These are phyloP conservation scores for Muschampia plurimacula DNA, from an alignment of 2,888 invertebrate genomes.

Conservation along the genomic window DNA sequence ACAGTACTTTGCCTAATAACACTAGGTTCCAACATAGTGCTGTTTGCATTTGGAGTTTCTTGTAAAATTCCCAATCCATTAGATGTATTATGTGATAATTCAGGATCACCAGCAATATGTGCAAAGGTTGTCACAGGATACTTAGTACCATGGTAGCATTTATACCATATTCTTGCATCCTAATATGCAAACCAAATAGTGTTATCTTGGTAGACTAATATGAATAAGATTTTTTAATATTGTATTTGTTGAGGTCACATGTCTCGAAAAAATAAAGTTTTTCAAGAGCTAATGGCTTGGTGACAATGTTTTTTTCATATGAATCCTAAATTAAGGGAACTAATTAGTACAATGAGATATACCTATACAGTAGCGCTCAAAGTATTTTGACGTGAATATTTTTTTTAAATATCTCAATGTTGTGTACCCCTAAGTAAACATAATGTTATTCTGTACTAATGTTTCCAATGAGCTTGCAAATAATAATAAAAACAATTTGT, in stretches of 20 bases:
- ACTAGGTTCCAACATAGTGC: conserved; percentile 42
- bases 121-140: conserved; percentile 67
- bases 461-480: no score
- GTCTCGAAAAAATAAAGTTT: conserved; percentile 72
- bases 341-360: conserved; percentile 33
- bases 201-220: conserved; percentile 55
- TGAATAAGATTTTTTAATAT: conserved; percentile 55
- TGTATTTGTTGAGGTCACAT: conserved; percentile 56
- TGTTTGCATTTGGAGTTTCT: conserved; percentile 38
- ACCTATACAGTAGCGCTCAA: background rate
- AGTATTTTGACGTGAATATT: no score
- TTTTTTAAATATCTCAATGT: no score
- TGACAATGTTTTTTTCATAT: conserved; percentile 58
- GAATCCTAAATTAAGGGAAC: conserved; percentile 59
- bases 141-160: conserved; percentile 76
- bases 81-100: conserved; percentile 45
- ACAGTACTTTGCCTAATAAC: background rate
- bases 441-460: no score
- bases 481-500: no score
- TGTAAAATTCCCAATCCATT: conserved; percentile 39
- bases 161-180: conserved; percentile 75
- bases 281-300: conserved; percentile 65
- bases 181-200: conserved; percentile 61
- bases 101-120: conserved; percentile 64
- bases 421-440: no score